Conservation (phyloP, 2,797 vertebrate genomes). For the Sebastes glaucus region DNA sequence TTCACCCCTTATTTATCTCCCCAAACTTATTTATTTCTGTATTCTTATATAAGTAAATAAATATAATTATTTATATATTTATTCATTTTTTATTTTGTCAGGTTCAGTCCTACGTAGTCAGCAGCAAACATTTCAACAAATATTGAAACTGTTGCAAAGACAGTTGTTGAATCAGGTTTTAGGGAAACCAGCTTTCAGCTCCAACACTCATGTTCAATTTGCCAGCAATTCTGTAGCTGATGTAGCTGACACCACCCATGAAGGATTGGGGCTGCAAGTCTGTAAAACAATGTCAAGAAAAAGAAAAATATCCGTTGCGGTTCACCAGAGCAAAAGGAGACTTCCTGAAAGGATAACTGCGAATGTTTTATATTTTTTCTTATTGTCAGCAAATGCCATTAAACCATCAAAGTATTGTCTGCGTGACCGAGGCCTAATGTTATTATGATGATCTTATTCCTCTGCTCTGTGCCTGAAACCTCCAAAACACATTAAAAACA, state of each 20-base stretch:
- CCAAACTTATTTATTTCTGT: too few relatives aligned
- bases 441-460: too few relatives aligned
- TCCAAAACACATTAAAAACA: background rate
- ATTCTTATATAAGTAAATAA: too few relatives aligned
- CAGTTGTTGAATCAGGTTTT: background rate
- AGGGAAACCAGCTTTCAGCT: background rate
- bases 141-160: background rate
- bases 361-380: background rate
- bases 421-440: too few relatives aligned
- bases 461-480: background rate
- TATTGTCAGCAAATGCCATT: background rate
- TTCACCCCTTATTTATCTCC: too few relatives aligned
- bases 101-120: too few relatives aligned
- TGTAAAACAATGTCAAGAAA: background rate
- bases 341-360: too few relatives aligned
- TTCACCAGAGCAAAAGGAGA: too few relatives aligned
- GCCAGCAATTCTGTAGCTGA: background rate
- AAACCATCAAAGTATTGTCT: background rate
- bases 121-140: background rate
- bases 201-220: background rate
- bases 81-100: too few relatives aligned
- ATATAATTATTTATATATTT: too few relatives aligned
- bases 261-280: background rate
- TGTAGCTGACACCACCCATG: background rate
- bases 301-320: too few relatives aligned